Conservation (phyloP, 1,140 invertebrate genomes). For the Plectrocnemia conspersa region DNA sequence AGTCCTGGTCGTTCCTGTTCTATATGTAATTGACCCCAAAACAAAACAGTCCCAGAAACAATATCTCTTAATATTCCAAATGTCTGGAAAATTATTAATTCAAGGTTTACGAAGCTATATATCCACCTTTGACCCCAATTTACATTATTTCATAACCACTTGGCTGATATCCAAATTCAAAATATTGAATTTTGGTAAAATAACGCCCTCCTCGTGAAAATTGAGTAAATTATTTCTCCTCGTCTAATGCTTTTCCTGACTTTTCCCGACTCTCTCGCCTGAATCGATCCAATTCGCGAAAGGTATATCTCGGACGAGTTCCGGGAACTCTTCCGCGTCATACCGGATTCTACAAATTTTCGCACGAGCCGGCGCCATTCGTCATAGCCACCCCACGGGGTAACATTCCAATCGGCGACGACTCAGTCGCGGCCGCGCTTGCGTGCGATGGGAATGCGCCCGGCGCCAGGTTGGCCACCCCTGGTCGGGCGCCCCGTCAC, state of each 20-base stretch:
- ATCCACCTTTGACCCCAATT: no score
- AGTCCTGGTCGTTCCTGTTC: neutral
- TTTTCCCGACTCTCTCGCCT: neutral
- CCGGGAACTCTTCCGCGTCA: neutral
- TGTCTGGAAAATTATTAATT: neutral
- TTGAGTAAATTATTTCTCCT: no score
- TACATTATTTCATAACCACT: no score
- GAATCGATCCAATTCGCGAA: conserved; percentile 4
- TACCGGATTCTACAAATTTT: conserved; percentile 4
- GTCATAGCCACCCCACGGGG: neutral
- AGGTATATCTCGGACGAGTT: neutral
- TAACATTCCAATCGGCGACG: neutral
- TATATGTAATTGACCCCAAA: neutral
- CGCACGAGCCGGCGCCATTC: neutral
- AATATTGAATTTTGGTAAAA: no score
- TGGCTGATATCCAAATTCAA: no score
- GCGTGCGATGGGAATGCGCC: conserved; percentile 7
- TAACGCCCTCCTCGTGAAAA: no score
- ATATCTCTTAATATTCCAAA: neutral
- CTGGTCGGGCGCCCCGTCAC: conserved; percentile 9
- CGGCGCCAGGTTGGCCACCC: conserved; percentile 14
- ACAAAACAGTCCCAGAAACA: neutral
- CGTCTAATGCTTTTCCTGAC: no score
- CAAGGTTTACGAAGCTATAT: neutral
- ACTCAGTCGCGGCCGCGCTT: neutral